Conservation (phyloP, 1,140 invertebrate genomes). For the Oppia nitens region DNA sequence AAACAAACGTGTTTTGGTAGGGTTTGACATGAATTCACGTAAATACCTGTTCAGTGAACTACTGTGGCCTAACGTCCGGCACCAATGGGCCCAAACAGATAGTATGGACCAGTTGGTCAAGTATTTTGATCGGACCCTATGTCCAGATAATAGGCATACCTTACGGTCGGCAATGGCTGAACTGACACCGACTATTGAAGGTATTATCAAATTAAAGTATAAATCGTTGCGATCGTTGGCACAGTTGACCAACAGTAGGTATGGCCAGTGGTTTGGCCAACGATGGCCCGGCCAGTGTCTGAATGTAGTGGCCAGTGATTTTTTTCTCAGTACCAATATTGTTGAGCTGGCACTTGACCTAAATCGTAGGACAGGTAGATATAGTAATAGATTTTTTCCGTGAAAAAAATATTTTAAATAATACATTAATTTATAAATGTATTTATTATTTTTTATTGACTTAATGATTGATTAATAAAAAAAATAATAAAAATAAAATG, state of each 20-base stretch:
- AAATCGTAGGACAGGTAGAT: slow-evolving; percentile 30
- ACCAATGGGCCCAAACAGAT: slow-evolving; percentile 43
- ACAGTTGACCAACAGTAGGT: slow-evolving; percentile 44
- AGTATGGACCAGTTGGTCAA: slow-evolving; percentile 31
- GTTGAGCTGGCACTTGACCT: slow-evolving; percentile 46
- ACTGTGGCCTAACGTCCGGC: slow-evolving; percentile 33
- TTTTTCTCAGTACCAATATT: slow-evolving; percentile 50
- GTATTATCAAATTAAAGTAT: slow-evolving; percentile 33
- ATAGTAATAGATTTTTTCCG: not conserved
- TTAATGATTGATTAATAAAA: too few relatives aligned
- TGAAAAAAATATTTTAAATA: too few relatives aligned
- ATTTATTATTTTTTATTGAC: too few relatives aligned
- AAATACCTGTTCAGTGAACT: slow-evolving; percentile 8
- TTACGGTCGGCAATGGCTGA: slow-evolving; percentile 36
- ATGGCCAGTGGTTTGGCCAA: slow-evolving; percentile 43
- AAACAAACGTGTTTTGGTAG: slow-evolving; percentile 36
- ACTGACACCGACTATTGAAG: slow-evolving; percentile 53
- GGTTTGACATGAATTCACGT: slow-evolving; percentile 31
- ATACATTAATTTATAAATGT: too few relatives aligned
- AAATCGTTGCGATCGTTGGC: slow-evolving; percentile 46
- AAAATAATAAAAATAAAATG: too few relatives aligned
- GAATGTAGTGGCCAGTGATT: slow-evolving; percentile 57
- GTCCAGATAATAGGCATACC: slow-evolving; percentile 1
- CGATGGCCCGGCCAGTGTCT: slow-evolving; percentile 45
- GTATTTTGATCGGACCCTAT: slow-evolving; percentile 26